Evolutionary conservation across 1,140 invertebrate genomes (phyloP), one percentile per base, ranked within the genome.

Genomic region (Diabrotica virgifera): DNA sequence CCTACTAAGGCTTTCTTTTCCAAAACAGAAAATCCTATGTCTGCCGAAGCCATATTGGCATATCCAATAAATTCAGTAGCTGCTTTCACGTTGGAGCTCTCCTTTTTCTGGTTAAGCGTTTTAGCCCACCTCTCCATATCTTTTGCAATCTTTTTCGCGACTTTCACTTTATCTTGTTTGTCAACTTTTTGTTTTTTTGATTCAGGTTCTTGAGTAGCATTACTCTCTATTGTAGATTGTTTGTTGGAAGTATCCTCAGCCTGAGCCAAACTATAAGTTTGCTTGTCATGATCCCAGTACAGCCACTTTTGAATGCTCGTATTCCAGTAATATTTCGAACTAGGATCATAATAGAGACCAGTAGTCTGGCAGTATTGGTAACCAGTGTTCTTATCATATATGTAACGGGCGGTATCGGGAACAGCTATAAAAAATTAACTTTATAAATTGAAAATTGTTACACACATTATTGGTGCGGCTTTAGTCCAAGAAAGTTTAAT

Each of bases 81-180:
- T 70, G 74, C 54, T 63, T 64, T 70, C 11, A 65, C n/a, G 71
- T 63, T 76, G 7, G 77, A 74, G 52, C 76, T 90, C 72, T 98
- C 95, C 80, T 98, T 98, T 81, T 96, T 95, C 75, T 98, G 95
- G 80, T 99, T 98, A 59, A 98, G 82, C 6, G 93, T 95, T 76
- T 98, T 96, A 0, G 97, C 97, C 97, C 97, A 99, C 11, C 83
- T 76, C 86, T 83, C 84, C 83, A 85, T 85, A 57, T 79, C 77
- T 81, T 98, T 98, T 0, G 95, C 96, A 72, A 99, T 98, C 80
- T 97, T 97, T 76, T 98, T 97, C 0, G 97, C 97, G 11, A 97
- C 94, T 82, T 97, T 98, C 0, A 95, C 93, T 83, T 98, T 96
- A 70, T 96, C 94, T 59, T 92, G 88, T 70, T 92, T 89, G 50